Evolutionary conservation across 2,797 vertebrate species (phyloP).

Genomic region (Nothura maculosa): DNA sequence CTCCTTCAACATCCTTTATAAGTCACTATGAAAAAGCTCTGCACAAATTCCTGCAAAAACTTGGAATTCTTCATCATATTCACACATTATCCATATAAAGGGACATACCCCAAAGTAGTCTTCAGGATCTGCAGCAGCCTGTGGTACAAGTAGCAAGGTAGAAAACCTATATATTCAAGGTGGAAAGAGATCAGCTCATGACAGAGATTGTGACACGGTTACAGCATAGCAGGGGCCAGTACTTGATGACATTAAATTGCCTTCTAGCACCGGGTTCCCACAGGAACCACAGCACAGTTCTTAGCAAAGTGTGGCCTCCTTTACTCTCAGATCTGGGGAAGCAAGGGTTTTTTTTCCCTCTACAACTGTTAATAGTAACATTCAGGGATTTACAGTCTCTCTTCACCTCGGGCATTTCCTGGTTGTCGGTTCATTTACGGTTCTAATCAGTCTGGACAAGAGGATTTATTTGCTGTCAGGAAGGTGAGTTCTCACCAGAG

Average conservation of each 20-base stretch:
- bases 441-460: conserved; percentile 59
- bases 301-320: conserved; percentile 30
- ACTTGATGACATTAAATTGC: neutral
- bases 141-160: neutral
- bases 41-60: neutral
- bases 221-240: neutral
- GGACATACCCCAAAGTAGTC: neutral
- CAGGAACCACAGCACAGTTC: neutral
- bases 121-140: neutral
- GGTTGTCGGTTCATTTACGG: conserved; percentile 51
- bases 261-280: neutral
- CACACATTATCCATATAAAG: neutral
- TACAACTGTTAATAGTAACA: neutral
- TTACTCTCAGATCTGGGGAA: conserved; percentile 7
- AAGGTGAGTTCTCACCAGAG: neutral
- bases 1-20: neutral
- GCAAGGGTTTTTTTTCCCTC: neutral
- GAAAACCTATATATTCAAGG: neutral
- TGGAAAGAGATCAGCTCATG: neutral
- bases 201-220: neutral
- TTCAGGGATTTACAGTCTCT: conserved; percentile 40
- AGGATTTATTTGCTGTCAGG: conserved; percentile 61
- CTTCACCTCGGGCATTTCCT: conserved; percentile 66
- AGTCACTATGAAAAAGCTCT: neutral
- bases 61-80: neutral